phyloP scores from a whole-genome alignment of 2,797 vertebrate species.

The Nyctalus aviator region DNA sequence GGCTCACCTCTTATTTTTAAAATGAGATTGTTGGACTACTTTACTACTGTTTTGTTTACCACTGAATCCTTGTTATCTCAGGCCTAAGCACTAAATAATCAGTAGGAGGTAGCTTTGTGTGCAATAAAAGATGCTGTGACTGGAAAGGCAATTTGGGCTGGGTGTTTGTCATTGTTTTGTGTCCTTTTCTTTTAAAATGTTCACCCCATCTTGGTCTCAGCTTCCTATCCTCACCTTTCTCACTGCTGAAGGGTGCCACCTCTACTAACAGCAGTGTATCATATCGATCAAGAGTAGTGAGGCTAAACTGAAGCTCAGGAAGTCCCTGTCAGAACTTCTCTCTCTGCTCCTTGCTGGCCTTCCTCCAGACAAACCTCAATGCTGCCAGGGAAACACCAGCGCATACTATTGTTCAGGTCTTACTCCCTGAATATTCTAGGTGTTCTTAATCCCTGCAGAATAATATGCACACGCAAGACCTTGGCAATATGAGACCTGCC shows the following conservation, averaged over 20 bases:
- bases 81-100: background rate
- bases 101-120: background rate
- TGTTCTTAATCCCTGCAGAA: background rate
- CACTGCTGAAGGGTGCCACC: background rate
- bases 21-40: background rate
- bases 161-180: background rate
- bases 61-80: background rate
- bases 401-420: background rate
- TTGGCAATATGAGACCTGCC: background rate
- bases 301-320: background rate
- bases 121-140: background rate
- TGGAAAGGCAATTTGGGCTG: background rate
- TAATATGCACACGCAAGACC: background rate
- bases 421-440: background rate
- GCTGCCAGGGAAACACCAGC: background rate
- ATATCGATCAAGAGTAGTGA: background rate
- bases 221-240: background rate
- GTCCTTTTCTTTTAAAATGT: background rate
- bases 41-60: background rate
- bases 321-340: background rate
- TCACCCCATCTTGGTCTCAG: background rate
- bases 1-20: background rate
- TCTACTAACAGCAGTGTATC: background rate
- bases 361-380: background rate
- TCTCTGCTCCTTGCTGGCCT: background rate